Evolutionary conservation across 2,888 invertebrate genomes (phyloP).

Genomic region (Heterodera filipjevi): DNA sequence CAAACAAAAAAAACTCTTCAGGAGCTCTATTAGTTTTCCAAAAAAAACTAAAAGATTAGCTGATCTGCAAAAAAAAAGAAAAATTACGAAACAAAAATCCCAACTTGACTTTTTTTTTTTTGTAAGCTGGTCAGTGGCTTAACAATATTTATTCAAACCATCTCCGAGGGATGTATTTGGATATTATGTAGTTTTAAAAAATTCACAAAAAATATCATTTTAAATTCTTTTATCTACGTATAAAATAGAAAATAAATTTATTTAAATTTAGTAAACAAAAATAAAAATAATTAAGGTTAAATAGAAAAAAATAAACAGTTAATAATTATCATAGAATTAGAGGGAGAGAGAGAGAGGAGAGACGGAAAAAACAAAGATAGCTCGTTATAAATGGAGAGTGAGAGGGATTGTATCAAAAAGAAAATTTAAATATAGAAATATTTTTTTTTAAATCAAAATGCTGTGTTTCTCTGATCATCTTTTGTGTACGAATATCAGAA

Average conservation of each 20-base stretch:
- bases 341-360: background rate
- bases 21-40: too few relatives aligned
- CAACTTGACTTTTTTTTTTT: too few relatives aligned
- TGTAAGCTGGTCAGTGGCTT: too few relatives aligned
- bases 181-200: too few relatives aligned
- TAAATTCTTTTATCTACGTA: background rate
- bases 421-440: background rate
- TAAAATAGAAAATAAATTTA: conserved; percentile 2
- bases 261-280: background rate
- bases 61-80: too few relatives aligned
- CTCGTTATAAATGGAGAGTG: background rate
- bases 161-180: too few relatives aligned
- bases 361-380: background rate
- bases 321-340: background rate
- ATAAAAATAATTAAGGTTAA: background rate
- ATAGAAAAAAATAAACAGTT: background rate
- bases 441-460: conserved; percentile 10
- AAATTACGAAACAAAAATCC: too few relatives aligned
- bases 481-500: too few relatives aligned
- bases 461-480: conserved; percentile 3
- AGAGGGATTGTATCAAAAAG: background rate
- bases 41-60: too few relatives aligned
- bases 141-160: too few relatives aligned
- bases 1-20: too few relatives aligned
- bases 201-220: too few relatives aligned